Evolutionary conservation across 2,888 invertebrate species (phyloP).

Genomic region (Nomada ruficornis): DNA sequence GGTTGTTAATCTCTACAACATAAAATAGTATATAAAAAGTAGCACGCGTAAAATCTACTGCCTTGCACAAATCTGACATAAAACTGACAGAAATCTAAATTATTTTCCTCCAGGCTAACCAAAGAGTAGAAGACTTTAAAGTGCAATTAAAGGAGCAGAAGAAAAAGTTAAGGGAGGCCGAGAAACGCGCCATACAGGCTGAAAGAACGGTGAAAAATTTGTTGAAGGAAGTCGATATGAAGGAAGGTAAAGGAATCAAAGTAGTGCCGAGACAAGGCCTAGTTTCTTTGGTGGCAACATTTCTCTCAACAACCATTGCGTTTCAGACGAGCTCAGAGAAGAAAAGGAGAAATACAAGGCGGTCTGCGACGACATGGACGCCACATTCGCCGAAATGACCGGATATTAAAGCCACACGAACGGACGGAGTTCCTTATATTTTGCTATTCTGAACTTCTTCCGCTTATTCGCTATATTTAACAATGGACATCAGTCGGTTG

Average conservation of each 20-base stretch:
- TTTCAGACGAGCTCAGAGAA: conserved; percentile 87
- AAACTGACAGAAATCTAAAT: neutral
- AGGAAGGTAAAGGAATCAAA: conserved; percentile 77
- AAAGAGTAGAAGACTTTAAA: conserved; percentile 82
- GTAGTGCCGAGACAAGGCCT: neutral
- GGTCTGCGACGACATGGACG: conserved; percentile 91
- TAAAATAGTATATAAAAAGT: neutral
- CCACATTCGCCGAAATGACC: conserved; percentile 90
- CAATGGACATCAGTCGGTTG: conserved; percentile 39
- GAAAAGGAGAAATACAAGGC: conserved; percentile 92
- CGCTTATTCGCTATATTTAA: conserved; percentile 69
- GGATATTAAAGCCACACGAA: conserved; percentile 85
- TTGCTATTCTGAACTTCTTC: conserved; percentile 59
- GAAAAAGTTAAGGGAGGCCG: conserved; percentile 78
- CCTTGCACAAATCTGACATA: too few species aligned
- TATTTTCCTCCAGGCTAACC: conserved; percentile 78
- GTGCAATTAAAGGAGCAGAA: conserved; percentile 80
- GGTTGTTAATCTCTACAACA: conserved; percentile 63
- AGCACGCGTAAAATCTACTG: neutral
- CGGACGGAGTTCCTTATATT: conserved; percentile 55
- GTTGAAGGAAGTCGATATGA: conserved; percentile 81
- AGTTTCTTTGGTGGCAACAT: too few species aligned
- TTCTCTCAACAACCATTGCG: neutral
- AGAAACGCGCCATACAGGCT: conserved; percentile 81
- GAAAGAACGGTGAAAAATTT: conserved; percentile 81